phyloP scores from a whole-genome alignment of 2,797 vertebrate genomes.

The Hyperoplus lanceolatus region DNA sequence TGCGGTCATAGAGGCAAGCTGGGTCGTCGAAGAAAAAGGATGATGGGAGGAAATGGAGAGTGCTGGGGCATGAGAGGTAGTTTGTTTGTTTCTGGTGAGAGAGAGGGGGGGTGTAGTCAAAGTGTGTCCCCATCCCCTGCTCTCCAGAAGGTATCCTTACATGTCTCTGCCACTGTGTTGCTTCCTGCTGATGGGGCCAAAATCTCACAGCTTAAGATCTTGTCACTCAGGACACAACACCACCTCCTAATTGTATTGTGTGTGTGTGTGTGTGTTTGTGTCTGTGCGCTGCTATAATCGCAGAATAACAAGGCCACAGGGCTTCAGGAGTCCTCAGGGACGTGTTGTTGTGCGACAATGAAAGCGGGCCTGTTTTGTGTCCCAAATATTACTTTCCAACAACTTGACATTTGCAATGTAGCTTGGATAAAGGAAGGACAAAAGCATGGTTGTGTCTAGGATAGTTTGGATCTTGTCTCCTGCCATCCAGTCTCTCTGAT shows the following conservation, averaged over 20 bases:
- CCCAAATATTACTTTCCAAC: constrained; percentile 42
- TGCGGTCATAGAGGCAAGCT: neutral
- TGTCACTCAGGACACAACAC: constrained; percentile 47
- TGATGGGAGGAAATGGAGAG: constrained; percentile 19
- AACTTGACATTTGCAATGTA: constrained; percentile 48
- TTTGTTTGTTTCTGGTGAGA: constrained; percentile 45
- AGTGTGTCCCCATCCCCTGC: constrained; percentile 16
- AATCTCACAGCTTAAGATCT: constrained; percentile 49
- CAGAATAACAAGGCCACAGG: constrained; percentile 34
- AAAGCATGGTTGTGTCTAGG: constrained; percentile 41
- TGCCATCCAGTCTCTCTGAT: constrained; percentile 27
- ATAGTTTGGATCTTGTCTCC: constrained; percentile 40
- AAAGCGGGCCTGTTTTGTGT: constrained; percentile 25
- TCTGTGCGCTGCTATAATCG: constrained; percentile 28
- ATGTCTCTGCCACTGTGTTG: constrained; percentile 44
- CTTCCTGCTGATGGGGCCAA: constrained; percentile 37
- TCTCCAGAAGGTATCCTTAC: constrained; percentile 23
- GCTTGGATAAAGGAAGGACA: constrained; percentile 23
- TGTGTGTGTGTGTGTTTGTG: neutral
- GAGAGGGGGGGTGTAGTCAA: constrained; percentile 48
- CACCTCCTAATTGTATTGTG: constrained; percentile 3
- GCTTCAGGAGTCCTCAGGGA: constrained; percentile 35
- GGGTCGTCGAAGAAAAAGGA: constrained; percentile 21
- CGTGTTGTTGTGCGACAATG: constrained; percentile 12
- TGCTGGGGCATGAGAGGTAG: constrained; percentile 18